These are phyloP conservation scores for Papilio gigon DNA, from an alignment of 2,888 invertebrate species.

Conservation along the genomic window DNA sequence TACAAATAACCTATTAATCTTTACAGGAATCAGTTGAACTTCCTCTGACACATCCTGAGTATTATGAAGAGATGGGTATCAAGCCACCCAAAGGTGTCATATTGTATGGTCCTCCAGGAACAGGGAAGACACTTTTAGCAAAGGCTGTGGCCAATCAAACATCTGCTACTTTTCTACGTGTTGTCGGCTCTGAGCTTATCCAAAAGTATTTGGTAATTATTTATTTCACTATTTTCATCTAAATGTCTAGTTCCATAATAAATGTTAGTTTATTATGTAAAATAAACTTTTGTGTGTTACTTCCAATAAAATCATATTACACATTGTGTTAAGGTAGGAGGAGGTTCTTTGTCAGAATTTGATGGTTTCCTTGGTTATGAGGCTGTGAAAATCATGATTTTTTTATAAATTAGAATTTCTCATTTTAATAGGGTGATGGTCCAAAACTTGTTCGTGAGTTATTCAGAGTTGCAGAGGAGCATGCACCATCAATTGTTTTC, in stretches of 20 bases:
- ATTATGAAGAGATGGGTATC: slow-evolving; percentile 99
- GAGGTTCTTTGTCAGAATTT: too few species aligned
- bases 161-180: slow-evolving; percentile 98
- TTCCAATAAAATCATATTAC: too few species aligned
- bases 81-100: slow-evolving; percentile 99
- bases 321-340: too few species aligned
- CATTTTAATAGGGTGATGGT: slow-evolving; percentile 91
- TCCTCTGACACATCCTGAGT: slow-evolving; percentile 99
- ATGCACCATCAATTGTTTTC: slow-evolving; percentile 99
- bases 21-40: slow-evolving; percentile 95
- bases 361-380: too few species aligned
- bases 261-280: neutral
- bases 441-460: slow-evolving; percentile 98
- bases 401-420: neutral
- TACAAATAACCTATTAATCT: slow-evolving; percentile 23
- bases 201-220: slow-evolving; percentile 94
- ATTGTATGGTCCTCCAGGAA: slow-evolving; percentile 98
- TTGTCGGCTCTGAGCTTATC: slow-evolving; percentile 99
- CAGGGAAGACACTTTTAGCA: slow-evolving; percentile 98
- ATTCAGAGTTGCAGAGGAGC: slow-evolving; percentile 99
- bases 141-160: slow-evolving; percentile 99
- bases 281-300: too few species aligned
- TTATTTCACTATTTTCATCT: neutral
- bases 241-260: neutral
- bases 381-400: neutral